Evolutionary conservation across 1,140 invertebrate genomes (phyloP), one percentile per base, ranked within the genome.

Genomic region (Oreohelix idahoensis): DNA sequence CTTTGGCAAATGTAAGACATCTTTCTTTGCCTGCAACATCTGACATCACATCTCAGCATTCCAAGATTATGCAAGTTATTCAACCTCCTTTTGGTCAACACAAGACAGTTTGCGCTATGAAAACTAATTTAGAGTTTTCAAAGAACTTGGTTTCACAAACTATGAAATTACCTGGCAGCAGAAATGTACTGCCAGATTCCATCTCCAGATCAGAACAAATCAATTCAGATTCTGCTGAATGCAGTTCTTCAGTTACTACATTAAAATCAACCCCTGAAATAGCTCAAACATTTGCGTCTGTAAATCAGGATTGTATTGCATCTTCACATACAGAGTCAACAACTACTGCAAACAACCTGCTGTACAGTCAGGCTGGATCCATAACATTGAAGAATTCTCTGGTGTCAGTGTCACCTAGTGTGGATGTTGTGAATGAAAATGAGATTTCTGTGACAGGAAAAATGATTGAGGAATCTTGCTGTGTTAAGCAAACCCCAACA

Each of bases 71-170:
- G 36, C 71, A 73, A 42, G 71, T 73, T 39, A 29, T 73, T 39
- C 71, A 73, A 36, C 36, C 71, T 42, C 71, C 36, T 73, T 39
- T 73, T n/a, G n/a, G 71, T 42, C 71, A 73, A 26, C 26, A 45
- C 36, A 15, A 42, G 23, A 42, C 71, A 66, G n/a, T 66, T 32
- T 11, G 11, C 63, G 2, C 69, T 36, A 8, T 26, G 38, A 71
- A 71, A 71, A 35, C 15, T 17, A 36, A 35, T 36, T 39, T 17
- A 73, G 42, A 73, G 26, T 26, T 26, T 15, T 45, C 39, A 1
- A 8, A 42, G 8, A 73, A 42, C 23, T 23, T n/a, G n/a, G 29
- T 73, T 42, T 73, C n/a, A 45, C 36, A 73, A 1, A 8, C 39
- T 11, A 42, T 45, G 1, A 73, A 29, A 42, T 29, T 73, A 42